A percentile compares a stretch with the other conserved stretches of the same genome.
Evolutionary conservation across 2,888 invertebrate species (phyloP).

Genomic region (Drosophila atripex): DNA sequence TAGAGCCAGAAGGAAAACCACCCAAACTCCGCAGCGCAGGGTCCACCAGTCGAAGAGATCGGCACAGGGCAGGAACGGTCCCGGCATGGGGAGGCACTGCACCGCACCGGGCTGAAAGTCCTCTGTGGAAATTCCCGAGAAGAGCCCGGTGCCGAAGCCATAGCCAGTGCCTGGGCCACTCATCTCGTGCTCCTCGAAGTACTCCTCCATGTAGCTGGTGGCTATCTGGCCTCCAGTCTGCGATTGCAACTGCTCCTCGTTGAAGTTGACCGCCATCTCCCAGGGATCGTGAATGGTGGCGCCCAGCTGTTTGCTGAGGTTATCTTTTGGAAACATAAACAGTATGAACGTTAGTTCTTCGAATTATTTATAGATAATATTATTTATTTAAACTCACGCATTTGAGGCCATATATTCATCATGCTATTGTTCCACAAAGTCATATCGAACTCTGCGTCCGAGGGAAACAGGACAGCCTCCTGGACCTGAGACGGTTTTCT

Average conservation of each 20-base stretch:
- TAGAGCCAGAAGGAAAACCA: constrained; percentile 97
- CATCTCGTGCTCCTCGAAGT: constrained; percentile 86
- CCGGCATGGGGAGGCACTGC: constrained; percentile 93
- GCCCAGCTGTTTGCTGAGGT: constrained; percentile 89
- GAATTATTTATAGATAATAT: too few species aligned
- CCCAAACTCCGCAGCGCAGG: constrained; percentile 97
- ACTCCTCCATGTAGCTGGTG: constrained; percentile 88
- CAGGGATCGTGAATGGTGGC: constrained; percentile 88
- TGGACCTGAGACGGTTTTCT: constrained; percentile 84
- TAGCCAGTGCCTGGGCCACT: constrained; percentile 60
- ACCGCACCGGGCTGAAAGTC: constrained; percentile 82
- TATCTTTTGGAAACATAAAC: constrained; percentile 85
- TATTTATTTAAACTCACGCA: constrained; percentile 86
- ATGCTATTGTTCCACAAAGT: constrained; percentile 92
- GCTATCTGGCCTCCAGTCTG: constrained; percentile 57
- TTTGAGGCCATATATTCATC: constrained; percentile 92
- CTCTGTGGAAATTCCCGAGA: constrained; percentile 78
- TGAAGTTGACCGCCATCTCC: constrained; percentile 82
- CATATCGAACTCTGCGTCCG: constrained; percentile 88
- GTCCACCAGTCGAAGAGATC: constrained; percentile 99
- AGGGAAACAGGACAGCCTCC: constrained; percentile 89
- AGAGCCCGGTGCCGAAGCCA: constrained; percentile 74
- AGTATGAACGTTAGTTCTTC: too few species aligned
- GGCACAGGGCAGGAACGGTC: constrained; percentile 97
- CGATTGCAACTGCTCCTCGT: constrained; percentile 52